Evolutionary conservation across 2,888 invertebrate genomes (phyloP).

Genomic region (Drosophila affinis): DNA sequence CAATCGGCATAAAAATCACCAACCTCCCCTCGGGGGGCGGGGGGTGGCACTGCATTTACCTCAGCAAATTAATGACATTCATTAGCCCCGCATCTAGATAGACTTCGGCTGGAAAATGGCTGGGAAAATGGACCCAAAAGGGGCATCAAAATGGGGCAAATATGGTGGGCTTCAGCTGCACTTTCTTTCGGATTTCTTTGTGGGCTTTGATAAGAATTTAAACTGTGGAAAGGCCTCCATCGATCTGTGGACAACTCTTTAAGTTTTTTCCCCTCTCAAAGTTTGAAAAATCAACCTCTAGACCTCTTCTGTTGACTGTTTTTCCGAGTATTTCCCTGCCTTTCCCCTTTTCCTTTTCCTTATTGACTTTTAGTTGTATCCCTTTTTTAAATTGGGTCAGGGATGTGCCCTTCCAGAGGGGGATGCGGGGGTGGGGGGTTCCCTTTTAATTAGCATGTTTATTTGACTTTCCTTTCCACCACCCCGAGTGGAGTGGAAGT

Average conservation of each 20-base stretch:
- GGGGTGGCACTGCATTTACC: slow-evolving; percentile 31
- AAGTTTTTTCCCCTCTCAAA: no score
- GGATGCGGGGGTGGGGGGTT: not conserved
- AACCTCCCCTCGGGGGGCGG: not conserved
- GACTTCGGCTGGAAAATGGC: slow-evolving; percentile 39
- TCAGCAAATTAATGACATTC: slow-evolving; percentile 73
- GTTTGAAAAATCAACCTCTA: not conserved
- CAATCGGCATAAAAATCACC: slow-evolving; percentile 61
- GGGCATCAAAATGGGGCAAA: no score
- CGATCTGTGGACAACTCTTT: not conserved
- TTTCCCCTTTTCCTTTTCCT: not conserved
- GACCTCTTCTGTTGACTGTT: not conserved
- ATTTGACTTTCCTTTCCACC: slow-evolving; percentile 60
- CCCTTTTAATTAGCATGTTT: slow-evolving; percentile 75
- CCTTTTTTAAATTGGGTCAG: slow-evolving; percentile 67
- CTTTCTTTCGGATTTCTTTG: not conserved
- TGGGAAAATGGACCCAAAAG: slow-evolving; percentile 15
- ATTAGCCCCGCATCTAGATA: slow-evolving; percentile 74
- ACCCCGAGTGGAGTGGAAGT: slow-evolving; percentile 36
- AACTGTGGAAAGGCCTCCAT: no score
- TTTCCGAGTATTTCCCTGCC: no score
- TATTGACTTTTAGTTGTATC: slow-evolving; percentile 9
- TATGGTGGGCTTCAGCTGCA: not conserved
- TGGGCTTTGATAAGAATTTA: no score
- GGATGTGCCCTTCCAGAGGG: slow-evolving; percentile 33